Evolutionary conservation across 1,140 invertebrate species (phyloP).

Genomic region (Babylonia areolata): DNA sequence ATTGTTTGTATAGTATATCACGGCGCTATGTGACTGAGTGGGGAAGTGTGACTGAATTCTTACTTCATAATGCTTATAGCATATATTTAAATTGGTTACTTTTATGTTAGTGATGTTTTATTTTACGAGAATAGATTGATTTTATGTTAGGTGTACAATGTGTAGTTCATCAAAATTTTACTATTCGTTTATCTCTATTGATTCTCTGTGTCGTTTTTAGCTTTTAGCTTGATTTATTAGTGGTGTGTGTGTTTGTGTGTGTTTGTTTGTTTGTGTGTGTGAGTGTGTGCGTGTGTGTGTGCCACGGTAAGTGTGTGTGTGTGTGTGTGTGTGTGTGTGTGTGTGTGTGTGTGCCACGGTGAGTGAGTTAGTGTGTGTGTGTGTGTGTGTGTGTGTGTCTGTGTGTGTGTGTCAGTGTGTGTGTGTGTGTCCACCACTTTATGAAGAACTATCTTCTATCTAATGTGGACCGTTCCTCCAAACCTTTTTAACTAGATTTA

Average conservation of each 20-base stretch:
- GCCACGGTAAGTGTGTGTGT: background rate
- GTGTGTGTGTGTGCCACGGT: slow-evolving; percentile 25
- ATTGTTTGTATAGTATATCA: too few species aligned
- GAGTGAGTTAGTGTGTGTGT: background rate
- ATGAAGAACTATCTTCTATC: background rate
- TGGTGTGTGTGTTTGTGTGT: background rate
- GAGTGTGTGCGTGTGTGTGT: slow-evolving; percentile 8
- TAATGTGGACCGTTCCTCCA: background rate
- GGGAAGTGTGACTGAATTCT: too few species aligned
- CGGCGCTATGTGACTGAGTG: too few species aligned
- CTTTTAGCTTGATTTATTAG: background rate
- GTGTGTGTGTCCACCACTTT: background rate
- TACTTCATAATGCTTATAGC: background rate
- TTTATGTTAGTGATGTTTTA: too few species aligned
- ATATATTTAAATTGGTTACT: too few species aligned
- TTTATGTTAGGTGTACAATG: slow-evolving; percentile 57
- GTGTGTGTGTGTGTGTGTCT: background rate
- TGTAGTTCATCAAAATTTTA: slow-evolving; percentile 54
- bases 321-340: slow-evolving; percentile 31
- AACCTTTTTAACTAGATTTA: background rate
- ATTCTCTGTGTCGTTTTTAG: background rate
- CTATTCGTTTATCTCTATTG: background rate
- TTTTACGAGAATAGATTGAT: background rate
- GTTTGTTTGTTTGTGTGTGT: slow-evolving; percentile 15
- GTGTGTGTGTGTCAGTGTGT: background rate